Conservation (phyloP, 2,888 invertebrate genomes). For the Agrilus cyanescens region DNA sequence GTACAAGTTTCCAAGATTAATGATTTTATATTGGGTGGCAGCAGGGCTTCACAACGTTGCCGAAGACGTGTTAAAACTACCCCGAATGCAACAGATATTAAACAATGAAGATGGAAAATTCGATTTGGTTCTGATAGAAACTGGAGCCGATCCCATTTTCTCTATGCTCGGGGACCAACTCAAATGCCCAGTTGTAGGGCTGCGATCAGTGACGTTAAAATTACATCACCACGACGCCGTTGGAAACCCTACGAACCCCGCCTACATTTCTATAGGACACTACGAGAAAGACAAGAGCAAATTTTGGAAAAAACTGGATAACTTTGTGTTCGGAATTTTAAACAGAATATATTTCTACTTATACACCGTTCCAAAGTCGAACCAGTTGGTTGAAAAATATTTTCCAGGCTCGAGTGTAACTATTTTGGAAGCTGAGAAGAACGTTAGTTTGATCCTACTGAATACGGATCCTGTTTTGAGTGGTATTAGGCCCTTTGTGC, state of each 20-base stretch:
- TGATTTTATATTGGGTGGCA: too few relatives aligned
- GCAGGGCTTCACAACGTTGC: neutral
- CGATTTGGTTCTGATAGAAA: constrained; percentile 14
- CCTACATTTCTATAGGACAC: constrained; percentile 12
- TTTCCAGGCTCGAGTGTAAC: constrained; percentile 8
- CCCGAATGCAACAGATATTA: constrained; percentile 9
- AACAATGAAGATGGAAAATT: constrained; percentile 8
- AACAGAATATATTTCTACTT: constrained; percentile 12
- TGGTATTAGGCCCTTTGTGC: constrained; percentile 12
- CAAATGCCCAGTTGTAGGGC: constrained; percentile 13
- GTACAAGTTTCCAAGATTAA: too few relatives aligned
- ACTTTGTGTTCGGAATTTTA: constrained; percentile 9
- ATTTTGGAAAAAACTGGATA: constrained; percentile 11
- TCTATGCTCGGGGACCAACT: constrained; percentile 10
- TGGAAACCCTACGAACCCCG: constrained; percentile 15
- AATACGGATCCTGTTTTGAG: constrained; percentile 14
- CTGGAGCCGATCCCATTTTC: constrained; percentile 9
- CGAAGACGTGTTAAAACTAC: constrained; percentile 3
- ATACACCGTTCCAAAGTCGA: constrained; percentile 10
- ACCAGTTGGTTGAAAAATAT: constrained; percentile 8
- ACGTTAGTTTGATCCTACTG: constrained; percentile 12
- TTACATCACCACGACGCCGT: constrained; percentile 13
- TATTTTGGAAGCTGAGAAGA: constrained; percentile 12
- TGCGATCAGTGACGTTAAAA: constrained; percentile 10
- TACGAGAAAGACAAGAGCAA: constrained; percentile 3